Conservation (phyloP, 2,888 invertebrate genomes). For the Tolmerus cingulatus region DNA sequence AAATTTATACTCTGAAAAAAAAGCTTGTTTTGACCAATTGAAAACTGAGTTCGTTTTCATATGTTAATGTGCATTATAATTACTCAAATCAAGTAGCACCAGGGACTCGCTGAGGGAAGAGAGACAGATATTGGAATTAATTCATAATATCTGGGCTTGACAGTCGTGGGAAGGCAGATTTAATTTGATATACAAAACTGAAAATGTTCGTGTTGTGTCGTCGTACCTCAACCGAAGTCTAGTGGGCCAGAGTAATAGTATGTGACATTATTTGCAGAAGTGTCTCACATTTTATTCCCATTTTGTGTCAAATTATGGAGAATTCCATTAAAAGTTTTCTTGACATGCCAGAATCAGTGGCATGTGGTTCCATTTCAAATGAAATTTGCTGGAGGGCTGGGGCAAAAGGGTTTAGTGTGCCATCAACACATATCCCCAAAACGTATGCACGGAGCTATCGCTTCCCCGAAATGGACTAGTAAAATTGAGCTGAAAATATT, state of each 20-base stretch:
- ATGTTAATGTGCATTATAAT: background rate
- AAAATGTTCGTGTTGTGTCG: background rate
- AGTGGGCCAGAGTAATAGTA: background rate
- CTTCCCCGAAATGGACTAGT: background rate
- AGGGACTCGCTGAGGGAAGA: background rate
- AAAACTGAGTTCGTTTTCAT: no score
- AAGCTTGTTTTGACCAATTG: no score
- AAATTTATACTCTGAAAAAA: no score
- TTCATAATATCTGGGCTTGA: background rate
- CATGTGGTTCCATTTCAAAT: slow-evolving; percentile 24
- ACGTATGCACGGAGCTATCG: background rate
- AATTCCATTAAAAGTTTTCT: slow-evolving; percentile 41
- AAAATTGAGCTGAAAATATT: background rate
- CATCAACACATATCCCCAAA: background rate
- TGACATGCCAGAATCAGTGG: slow-evolving; percentile 29
- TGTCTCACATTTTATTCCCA: slow-evolving; percentile 26
- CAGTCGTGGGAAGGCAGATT: background rate
- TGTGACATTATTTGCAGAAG: slow-evolving; percentile 14
- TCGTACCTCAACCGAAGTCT: background rate
- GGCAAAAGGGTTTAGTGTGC: background rate
- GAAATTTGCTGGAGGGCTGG: background rate
- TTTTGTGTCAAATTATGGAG: slow-evolving; percentile 38
- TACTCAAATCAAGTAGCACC: background rate
- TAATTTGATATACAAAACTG: background rate
- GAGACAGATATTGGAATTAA: background rate